Percentiles rank a stretch among this genome's conserved stretches.
Conservation (phyloP, 2,888 invertebrate genomes). For the Myathropa florea region DNA sequence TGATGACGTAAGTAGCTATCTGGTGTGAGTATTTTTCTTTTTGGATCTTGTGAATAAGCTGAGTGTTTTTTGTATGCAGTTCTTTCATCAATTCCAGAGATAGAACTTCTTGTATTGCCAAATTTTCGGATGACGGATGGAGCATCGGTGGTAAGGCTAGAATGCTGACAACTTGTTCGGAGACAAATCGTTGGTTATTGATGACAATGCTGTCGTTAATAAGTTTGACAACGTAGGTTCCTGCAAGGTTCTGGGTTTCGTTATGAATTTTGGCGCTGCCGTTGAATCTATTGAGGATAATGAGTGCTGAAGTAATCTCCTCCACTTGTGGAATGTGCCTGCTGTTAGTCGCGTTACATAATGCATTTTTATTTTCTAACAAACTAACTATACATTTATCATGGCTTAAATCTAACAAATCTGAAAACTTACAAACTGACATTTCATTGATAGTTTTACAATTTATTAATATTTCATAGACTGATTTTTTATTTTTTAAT, state of each 20-base stretch:
- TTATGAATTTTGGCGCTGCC: not conserved
- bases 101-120: constrained; percentile 15
- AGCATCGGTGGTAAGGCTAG: not conserved
- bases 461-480: constrained; percentile 21
- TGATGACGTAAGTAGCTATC: not conserved
- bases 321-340: constrained; percentile 3
- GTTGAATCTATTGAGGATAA: constrained; percentile 17
- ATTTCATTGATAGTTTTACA: constrained; percentile 31
- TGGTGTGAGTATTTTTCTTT: not conserved
- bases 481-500: constrained; percentile 23
- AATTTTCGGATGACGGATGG: not conserved
- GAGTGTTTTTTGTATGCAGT: not conserved
- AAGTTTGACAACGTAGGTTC: constrained; percentile 17
- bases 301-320: not conserved
- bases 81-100: not conserved
- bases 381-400: constrained; percentile 6
- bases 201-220: not conserved
- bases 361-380: constrained; percentile 1
- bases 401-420: constrained; percentile 27
- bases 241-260: not conserved
- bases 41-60: too few species aligned
- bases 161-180: not conserved
- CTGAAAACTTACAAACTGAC: not conserved
- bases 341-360: constrained; percentile 4
- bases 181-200: constrained; percentile 11